A percentile compares a stretch with the other conserved stretches of the same genome.
Evolutionary conservation across 2,888 invertebrate species (phyloP).

Genomic region (Epistrophella euchroma): DNA sequence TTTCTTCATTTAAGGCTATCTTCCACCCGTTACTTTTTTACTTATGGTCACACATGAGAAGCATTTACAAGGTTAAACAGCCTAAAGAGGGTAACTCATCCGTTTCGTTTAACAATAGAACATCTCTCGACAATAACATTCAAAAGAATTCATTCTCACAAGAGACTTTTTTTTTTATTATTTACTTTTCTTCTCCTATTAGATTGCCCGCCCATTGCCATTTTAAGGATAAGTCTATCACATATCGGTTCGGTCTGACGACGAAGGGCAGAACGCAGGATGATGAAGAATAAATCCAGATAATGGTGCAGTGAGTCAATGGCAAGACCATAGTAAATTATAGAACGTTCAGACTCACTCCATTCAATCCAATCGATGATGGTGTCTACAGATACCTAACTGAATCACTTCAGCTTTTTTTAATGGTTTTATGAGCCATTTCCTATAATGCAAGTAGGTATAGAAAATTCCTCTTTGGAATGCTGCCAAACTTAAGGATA

Average conservation of each 20-base stretch:
- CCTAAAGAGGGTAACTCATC: slow-evolving; percentile 66
- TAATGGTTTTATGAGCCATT: slow-evolving; percentile 60
- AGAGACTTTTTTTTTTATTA: slow-evolving; percentile 20
- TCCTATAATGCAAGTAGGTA: slow-evolving; percentile 14
- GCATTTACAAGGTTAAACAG: slow-evolving; percentile 67
- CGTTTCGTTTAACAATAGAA: slow-evolving; percentile 64
- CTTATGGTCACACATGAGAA: slow-evolving; percentile 38
- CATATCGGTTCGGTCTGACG: slow-evolving; percentile 55
- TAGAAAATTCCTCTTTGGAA: slow-evolving; percentile 47
- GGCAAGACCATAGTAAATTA: slow-evolving; percentile 40
- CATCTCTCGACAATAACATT: slow-evolving; percentile 60
- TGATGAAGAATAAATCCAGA: slow-evolving; percentile 11
- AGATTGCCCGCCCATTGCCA: slow-evolving; percentile 21
- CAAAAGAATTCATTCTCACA: slow-evolving; percentile 43
- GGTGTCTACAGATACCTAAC: slow-evolving; percentile 50
- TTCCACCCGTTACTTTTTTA: not conserved
- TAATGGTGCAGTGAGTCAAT: slow-evolving; percentile 68
- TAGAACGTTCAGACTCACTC: not conserved
- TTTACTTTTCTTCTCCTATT: slow-evolving; percentile 1
- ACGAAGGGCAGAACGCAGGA: slow-evolving; percentile 6
- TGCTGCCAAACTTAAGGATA: slow-evolving; percentile 44
- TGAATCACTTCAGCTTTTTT: slow-evolving; percentile 43
- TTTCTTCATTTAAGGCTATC: slow-evolving; percentile 10
- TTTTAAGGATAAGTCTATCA: slow-evolving; percentile 33
- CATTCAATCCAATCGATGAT: slow-evolving; percentile 48